Evolutionary conservation across 2,888 invertebrate genomes (phyloP), one percentile per base, ranked within the genome.

Genomic region (Aspidiotus rigidus): DNA sequence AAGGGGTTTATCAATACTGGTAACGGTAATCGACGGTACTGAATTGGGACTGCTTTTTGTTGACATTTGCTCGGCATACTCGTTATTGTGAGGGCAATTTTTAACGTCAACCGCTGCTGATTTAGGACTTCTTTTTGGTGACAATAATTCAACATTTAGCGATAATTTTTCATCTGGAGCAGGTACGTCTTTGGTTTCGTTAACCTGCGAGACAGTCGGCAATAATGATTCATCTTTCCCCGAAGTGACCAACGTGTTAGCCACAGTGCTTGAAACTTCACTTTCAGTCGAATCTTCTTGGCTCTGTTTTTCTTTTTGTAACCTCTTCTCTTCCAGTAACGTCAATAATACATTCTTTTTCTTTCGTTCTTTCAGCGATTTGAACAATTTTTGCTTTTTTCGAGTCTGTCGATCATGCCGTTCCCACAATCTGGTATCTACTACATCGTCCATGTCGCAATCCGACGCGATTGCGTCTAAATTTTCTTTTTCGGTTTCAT

Each of bases 331-430:
- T 28, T 53, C 55, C 17, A n/a, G 11, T 39, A 17, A 13, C 13
- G 53, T 2, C n/a, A 40, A 15, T 15, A 40, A 42, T 54, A 67
- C 42, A 15, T 17, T 53, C n/a, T 49, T 57, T 11, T 59, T 67
- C 49, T 67, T 67, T 49, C 67, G 17, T 60, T 67, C 67, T 39
- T 67, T 67, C n/a, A 67, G 59, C 0, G 67, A 44, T 53, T 67
- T 67, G 15, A 67, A 67, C 2, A 59, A 39, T 13, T 17, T 7
- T 28, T 15, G 42, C 15, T 60, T 59, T 40, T 67, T 67, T 11
- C 49, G 42, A 11, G 40, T 11, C 10, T 42, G 28, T 17, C 11
- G 59, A 11, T 67, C 67, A n/a, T 67, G 39, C 10, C 15, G 49
- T 44, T 67, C 44, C 67, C 67, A 67, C 57, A 67, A 7, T 39